Percentiles rank a stretch among this genome's conserved stretches.
These are phyloP conservation scores for Carterocephalus palaemon DNA, from an alignment of 2,888 invertebrate species.

Conservation along the genomic window DNA sequence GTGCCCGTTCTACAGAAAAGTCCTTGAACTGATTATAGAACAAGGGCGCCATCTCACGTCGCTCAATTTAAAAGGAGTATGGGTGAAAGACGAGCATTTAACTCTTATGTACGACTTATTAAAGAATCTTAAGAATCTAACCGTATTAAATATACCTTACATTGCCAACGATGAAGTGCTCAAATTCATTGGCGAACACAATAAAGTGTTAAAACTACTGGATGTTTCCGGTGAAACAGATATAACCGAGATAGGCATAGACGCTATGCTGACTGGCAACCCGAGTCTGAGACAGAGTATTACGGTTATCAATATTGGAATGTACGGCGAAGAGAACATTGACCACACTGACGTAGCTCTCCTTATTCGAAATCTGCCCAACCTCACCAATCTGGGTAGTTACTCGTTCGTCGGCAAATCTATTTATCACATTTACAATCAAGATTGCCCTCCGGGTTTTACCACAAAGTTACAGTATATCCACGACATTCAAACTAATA, in stretches of 20 bases:
- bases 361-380: constrained; percentile 81
- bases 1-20: constrained; percentile 83
- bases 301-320: constrained; percentile 82
- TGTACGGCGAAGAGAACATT: constrained; percentile 83
- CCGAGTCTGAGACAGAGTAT: constrained; percentile 75
- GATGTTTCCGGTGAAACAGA: constrained; percentile 85
- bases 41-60: constrained; percentile 82
- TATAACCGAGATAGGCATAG: constrained; percentile 82
- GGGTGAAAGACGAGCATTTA: constrained; percentile 85
- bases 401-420: constrained; percentile 84
- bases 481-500: constrained; percentile 82
- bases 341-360: constrained; percentile 82
- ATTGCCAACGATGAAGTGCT: constrained; percentile 84
- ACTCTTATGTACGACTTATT: constrained; percentile 80
- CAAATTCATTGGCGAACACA: constrained; percentile 77
- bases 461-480: constrained; percentile 82
- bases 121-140: constrained; percentile 78
- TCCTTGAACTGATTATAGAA: constrained; percentile 81
- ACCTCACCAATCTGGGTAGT: constrained; percentile 81
- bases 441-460: constrained; percentile 73
- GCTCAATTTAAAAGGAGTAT: constrained; percentile 85
- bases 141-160: constrained; percentile 82
- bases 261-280: constrained; percentile 73
- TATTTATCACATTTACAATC: constrained; percentile 75
- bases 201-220: constrained; percentile 77